Evolutionary conservation across 2,113 vertebrate species (phyloP).

Genomic region (Beaufortia kweichowensis): DNA sequence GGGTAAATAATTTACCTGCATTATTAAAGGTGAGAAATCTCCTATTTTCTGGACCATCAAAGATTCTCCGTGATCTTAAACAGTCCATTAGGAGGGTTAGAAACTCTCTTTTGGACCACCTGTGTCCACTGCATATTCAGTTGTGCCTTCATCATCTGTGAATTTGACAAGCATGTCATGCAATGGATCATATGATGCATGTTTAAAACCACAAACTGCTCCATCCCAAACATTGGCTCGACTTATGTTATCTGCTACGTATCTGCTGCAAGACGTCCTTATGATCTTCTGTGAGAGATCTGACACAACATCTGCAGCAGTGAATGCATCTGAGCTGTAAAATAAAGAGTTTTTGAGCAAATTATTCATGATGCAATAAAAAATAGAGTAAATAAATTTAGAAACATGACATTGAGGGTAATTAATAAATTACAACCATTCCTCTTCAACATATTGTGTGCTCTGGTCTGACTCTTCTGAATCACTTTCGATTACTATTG

Average conservation of each 20-base stretch:
- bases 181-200: neutral
- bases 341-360: neutral
- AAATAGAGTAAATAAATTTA: neutral
- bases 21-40: too few relatives aligned
- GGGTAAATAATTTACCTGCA: too few relatives aligned
- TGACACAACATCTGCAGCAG: slow-evolving; percentile 7
- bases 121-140: neutral
- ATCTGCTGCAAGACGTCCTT: neutral
- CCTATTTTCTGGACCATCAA: too few relatives aligned
- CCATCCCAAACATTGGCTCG: slow-evolving; percentile 8
- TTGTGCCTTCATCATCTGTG: neutral
- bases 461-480: neutral
- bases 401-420: neutral
- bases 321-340: neutral
- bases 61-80: too few relatives aligned
- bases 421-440: neutral
- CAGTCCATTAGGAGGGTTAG: too few relatives aligned
- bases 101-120: too few relatives aligned
- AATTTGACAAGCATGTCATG: slow-evolving; percentile 21
- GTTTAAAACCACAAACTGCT: slow-evolving; percentile 3
- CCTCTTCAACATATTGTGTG: neutral
- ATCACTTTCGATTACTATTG: neutral
- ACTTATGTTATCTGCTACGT: slow-evolving; percentile 21
- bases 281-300: neutral
- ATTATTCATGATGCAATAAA: neutral